Base-by-base conservation (phyloP, 2,797 vertebrate species). In the Poecilia wingei region DNA sequence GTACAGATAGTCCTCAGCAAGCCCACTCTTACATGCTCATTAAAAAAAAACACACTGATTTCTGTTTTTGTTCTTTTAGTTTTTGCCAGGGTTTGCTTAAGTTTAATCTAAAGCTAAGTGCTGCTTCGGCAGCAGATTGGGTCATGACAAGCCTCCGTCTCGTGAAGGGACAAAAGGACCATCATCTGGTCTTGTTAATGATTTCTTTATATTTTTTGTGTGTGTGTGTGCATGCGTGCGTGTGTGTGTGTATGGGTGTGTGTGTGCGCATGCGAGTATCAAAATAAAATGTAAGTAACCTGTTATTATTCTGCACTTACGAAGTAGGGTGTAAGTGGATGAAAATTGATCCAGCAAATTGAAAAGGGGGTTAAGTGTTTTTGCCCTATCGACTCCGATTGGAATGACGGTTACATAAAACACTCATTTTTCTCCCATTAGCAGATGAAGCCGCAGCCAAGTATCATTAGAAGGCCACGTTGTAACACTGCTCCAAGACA, bases 311-410 rank as follows among this genome's bases (percentile, higher is more conserved):
- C 95, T 96, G 96, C 97, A 96, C 96, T 97, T 96, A 96, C 93
- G 81, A 95, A 96, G 96, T 96, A 92, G 94, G 95, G 94, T 96
- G 95, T 93, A 92, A 98, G 96, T 97, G 96, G 95, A 95, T 96
- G 96, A 98, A 98, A 98, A 99, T 97, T 96, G 97, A 98, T 96
- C 96, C 94, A 95, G 96, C 95, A 96, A 97, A 98, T 97, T 98
- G 97, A 96, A 98, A 95, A 94, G 95, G 94, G 92, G 96, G 95
- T 96, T 91, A 93, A 96, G 95, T 97, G 97, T 96, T 96, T 96
- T 94, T 96, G 96, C 95, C 96, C 96, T 96, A 97, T 97, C 94
- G 95, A 98, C 97, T 97, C 89, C 78, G 90, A 93, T 94, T 95
- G 96, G 96, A 98, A 97, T 94, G 94, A 95, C 94, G 94, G 92